phyloP scores from a whole-genome alignment of 2,797 vertebrate genomes.

The Alauda arvensis region DNA sequence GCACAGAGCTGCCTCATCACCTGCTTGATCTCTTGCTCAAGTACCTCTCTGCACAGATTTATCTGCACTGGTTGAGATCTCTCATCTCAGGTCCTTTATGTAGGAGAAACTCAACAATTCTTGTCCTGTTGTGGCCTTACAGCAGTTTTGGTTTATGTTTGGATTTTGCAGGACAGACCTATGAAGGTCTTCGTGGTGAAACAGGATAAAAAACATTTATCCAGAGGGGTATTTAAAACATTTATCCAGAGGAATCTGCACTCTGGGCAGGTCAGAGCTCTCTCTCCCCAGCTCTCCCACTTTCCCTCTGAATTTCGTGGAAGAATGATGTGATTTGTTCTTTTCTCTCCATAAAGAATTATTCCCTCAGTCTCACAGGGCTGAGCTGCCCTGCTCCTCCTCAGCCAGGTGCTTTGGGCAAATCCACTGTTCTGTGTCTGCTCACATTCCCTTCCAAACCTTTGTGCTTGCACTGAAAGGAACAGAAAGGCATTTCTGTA shows the following conservation, averaged over 20 bases:
- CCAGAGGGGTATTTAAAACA: neutral
- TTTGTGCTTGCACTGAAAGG: neutral
- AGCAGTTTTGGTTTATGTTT: neutral
- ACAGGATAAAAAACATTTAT: neutral
- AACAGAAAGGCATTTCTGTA: neutral
- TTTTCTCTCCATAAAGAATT: neutral
- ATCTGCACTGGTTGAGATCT: neutral
- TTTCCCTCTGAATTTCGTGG: neutral
- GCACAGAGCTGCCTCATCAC: neutral
- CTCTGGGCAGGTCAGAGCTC: neutral
- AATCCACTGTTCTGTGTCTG: neutral
- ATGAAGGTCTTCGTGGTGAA: neutral
- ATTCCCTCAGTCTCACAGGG: neutral
- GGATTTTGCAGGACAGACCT: neutral
- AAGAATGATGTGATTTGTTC: neutral
- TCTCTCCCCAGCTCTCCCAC: neutral
- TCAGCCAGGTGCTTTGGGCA: neutral
- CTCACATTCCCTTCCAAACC: neutral
- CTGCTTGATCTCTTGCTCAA: neutral
- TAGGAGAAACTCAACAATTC: neutral
- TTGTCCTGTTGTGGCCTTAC: accelerated
- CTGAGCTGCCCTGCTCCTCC: neutral
- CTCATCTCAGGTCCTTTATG: neutral
- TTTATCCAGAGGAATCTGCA: neutral
- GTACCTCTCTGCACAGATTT: accelerated